These are phyloP conservation scores for Origma solitaria DNA, from an alignment of 2,113 vertebrate species.

Conservation along the genomic window DNA sequence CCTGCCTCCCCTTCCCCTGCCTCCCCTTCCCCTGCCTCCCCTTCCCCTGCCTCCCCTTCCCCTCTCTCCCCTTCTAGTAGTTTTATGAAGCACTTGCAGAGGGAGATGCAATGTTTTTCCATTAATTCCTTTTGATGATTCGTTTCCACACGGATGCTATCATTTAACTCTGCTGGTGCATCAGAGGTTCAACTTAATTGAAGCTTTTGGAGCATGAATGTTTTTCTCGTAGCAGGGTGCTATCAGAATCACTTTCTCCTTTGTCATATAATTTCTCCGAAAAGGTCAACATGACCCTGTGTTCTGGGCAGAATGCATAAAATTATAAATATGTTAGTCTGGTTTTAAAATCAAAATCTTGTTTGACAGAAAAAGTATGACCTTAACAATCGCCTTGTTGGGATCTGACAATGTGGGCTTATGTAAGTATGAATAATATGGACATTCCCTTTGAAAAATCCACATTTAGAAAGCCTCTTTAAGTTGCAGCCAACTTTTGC, in stretches of 20 bases:
- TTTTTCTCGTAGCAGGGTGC: neutral
- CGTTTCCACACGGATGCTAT: neutral
- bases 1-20: neutral
- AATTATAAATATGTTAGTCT: neutral
- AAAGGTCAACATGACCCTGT: conserved; percentile 42
- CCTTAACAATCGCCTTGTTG: neutral
- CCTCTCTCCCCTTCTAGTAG: neutral
- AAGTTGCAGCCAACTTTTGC: neutral
- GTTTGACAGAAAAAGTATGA: neutral
- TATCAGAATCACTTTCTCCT: neutral
- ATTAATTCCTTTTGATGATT: neutral
- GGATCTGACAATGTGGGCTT: neutral
- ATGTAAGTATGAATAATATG: neutral
- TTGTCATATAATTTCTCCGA: conserved; percentile 7
- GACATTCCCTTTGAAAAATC: neutral
- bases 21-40: no score
- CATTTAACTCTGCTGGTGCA: neutral
- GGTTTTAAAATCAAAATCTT: neutral
- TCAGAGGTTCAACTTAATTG: neutral
- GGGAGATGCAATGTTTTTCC: neutral
- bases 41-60: no score
- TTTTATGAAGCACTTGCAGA: neutral
- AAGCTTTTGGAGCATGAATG: neutral
- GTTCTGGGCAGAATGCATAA: neutral
- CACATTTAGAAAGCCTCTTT: neutral